A percentile compares a stretch with the other conserved stretches of the same genome.
These are phyloP conservation scores for Sinodicranocentrus sp. DNA, from an alignment of 2,888 invertebrate species.

Conservation along the genomic window DNA sequence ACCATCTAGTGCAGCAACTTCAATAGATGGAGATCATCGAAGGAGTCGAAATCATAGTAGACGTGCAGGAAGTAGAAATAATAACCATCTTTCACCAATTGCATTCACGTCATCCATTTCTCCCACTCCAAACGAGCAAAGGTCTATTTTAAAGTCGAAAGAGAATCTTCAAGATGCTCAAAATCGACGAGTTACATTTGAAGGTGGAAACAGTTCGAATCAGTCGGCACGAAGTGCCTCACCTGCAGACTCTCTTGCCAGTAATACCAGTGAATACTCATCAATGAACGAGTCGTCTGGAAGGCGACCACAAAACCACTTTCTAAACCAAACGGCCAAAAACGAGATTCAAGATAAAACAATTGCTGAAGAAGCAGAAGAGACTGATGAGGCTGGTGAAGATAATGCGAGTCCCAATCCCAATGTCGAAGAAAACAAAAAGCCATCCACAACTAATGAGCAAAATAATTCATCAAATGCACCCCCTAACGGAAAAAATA, in stretches of 20 bases:
- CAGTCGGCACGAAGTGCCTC: slow-evolving; percentile 34
- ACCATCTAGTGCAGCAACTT: slow-evolving; percentile 68
- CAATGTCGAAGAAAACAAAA: slow-evolving; percentile 17
- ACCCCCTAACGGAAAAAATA: slow-evolving; percentile 5
- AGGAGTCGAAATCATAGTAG: slow-evolving; percentile 23
- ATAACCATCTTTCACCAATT: slow-evolving; percentile 24
- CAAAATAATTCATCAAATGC: neutral
- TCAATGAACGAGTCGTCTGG: slow-evolving; percentile 45
- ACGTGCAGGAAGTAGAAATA: slow-evolving; percentile 28
- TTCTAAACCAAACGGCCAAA: slow-evolving; percentile 33
- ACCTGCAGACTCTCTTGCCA: slow-evolving; percentile 49
- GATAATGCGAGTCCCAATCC: neutral
- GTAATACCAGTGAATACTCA: slow-evolving; percentile 63
- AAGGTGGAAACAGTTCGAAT: slow-evolving; percentile 19
- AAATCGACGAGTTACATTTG: slow-evolving; percentile 54
- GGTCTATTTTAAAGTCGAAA: slow-evolving; percentile 61
- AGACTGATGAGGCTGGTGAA: slow-evolving; percentile 38
- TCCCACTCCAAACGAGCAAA: slow-evolving; percentile 43
- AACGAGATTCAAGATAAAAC: slow-evolving; percentile 39
- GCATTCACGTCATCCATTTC: slow-evolving; percentile 16
- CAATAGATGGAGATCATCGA: slow-evolving; percentile 45
- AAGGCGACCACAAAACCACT: slow-evolving; percentile 18
- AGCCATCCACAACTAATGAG: neutral
- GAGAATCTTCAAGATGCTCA: slow-evolving; percentile 37
- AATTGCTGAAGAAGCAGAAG: slow-evolving; percentile 46